Conservation (phyloP, 2,113 vertebrate species). For the Lepidothrix coronata region DNA sequence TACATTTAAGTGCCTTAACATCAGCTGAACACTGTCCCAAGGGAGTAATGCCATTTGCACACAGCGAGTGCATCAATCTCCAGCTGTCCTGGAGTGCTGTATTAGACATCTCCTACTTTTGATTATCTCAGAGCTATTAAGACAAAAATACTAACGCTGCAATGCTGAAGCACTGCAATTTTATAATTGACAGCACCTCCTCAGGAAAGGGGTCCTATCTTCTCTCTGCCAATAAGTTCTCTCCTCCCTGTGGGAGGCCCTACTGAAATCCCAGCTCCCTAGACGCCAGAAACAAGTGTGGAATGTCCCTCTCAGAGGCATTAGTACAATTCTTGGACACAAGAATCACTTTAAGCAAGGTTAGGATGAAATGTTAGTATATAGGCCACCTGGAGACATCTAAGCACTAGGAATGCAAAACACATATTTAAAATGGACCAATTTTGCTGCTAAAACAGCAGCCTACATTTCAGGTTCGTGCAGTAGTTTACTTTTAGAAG, state of each 20-base stretch:
- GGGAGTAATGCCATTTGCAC: neutral
- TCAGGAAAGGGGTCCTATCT: neutral
- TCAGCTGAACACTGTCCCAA: neutral
- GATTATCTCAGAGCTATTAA: neutral
- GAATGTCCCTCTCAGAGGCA: neutral
- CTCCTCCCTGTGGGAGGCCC: neutral
- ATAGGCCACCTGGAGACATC: neutral
- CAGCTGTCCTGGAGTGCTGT: neutral
- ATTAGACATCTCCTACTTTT: neutral
- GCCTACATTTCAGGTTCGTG: slow-evolving; percentile 62
- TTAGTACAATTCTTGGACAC: neutral
- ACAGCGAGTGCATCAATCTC: neutral
- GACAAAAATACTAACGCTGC: neutral
- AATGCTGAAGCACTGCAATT: neutral
- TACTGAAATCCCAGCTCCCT: neutral
- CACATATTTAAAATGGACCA: neutral
- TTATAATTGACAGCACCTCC: neutral
- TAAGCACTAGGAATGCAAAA: slow-evolving; percentile 21
- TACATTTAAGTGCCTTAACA: neutral
- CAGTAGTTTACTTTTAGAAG: slow-evolving; percentile 62
- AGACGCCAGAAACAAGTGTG: neutral
- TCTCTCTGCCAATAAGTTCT: neutral
- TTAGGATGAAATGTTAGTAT: neutral
- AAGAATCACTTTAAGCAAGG: neutral
- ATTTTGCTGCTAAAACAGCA: slow-evolving; percentile 36